Evolutionary conservation across 2,113 vertebrate genomes (phyloP), one percentile per base, ranked within the genome.

Genomic region (Caloenas nicobarica): DNA sequence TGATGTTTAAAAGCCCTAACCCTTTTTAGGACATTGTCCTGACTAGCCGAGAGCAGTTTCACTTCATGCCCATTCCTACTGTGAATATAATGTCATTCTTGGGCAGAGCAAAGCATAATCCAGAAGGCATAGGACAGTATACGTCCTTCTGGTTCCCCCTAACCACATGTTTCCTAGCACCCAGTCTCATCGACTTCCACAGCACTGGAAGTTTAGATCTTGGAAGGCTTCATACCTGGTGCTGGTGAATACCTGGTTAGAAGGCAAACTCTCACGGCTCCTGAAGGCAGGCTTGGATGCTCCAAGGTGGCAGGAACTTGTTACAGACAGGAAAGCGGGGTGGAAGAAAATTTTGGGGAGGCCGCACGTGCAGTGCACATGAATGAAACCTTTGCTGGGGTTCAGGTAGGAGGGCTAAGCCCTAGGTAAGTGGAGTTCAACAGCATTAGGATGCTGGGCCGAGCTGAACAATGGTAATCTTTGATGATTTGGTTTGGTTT

Each of bases 31-130:
- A 54, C 7, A 14, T 19, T 42, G 13, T 26, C 12, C 44, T 69
- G 29, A 69, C 10, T 57, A 48, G 25, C 6, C 68, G 24, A 64
- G 50, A 88, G 53, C 25, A n/a, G 29, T 62, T 76, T 46, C 28
- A 82, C 16, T 68, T 56, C 18, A 25, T 42, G 12, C 5, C 10
- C 8, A 6, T 73, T 80, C 23, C 34, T 0, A 0, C 31, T 33
- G 17, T 57, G 66, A 53, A 29, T 64, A 8, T 7, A 46, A 62
- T 50, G 24, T 4, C 17, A 8, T 53, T 57, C 65, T 38, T 26
- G 17, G 18, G 24, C n/a, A 77, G 33, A 23, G 11, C 16, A 69
- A 56, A 64, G 25, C 23, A 13, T 69, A 69, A 31, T 28, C 10
- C 31, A 65, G 40, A 25, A 1, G 3, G 2, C 36, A 25, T 51